Percentiles rank a stretch among this genome's conserved stretches.
These are phyloP conservation scores for Propithecus coquereli DNA, from an alignment of 2,113 vertebrate genomes.

Conservation along the genomic window DNA sequence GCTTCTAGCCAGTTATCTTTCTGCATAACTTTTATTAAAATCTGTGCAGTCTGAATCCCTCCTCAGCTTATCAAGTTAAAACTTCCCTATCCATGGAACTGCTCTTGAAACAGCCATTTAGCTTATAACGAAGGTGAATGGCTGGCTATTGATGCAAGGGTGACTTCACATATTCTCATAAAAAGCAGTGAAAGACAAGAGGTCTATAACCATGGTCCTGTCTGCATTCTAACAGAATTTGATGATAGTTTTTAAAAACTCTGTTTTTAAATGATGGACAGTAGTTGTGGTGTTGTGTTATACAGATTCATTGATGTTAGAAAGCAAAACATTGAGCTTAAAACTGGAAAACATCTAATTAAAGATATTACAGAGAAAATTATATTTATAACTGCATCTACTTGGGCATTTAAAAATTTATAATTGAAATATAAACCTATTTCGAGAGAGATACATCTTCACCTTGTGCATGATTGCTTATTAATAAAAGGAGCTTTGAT, in stretches of 20 bases:
- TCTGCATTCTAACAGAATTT: neutral
- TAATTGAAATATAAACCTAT: neutral
- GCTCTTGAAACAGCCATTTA: neutral
- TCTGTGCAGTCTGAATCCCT: slow-evolving; percentile 10
- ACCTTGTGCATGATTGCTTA: neutral
- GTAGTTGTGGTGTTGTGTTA: neutral
- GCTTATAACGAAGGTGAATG: neutral
- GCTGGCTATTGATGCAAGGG: neutral
- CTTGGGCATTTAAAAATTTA: neutral
- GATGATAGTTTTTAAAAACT: neutral
- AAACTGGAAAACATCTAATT: neutral
- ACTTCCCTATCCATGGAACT: neutral
- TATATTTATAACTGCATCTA: neutral
- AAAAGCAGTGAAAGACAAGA: neutral
- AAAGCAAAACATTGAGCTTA: neutral
- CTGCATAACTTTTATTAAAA: slow-evolving; percentile 51
- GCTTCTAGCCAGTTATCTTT: slow-evolving; percentile 39
- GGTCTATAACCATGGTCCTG: neutral
- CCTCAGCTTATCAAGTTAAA: slow-evolving; percentile 12
- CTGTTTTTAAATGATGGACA: neutral
- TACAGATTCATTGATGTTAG: neutral
- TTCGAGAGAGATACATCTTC: neutral
- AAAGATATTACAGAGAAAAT: neutral
- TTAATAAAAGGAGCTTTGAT: neutral
- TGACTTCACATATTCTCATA: neutral